Conservation (phyloP, 2,113 vertebrate genomes). For the Psettodes erumei region DNA sequence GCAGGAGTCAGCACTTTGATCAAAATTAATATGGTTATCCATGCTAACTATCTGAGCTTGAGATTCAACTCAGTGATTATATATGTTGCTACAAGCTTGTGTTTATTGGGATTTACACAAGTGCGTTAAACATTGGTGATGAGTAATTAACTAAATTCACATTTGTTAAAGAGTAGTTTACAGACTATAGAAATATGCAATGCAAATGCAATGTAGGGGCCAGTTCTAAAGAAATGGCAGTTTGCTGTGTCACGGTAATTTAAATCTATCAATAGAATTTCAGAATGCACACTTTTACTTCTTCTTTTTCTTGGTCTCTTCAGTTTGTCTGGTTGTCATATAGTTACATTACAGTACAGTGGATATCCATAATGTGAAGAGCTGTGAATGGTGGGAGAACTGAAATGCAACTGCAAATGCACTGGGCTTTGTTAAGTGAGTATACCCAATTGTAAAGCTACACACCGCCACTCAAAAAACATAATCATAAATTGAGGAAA, state of each 20-base stretch:
- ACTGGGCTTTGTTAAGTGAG: not conserved
- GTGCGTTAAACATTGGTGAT: too few species aligned
- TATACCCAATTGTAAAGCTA: not conserved
- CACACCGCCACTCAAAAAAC: not conserved
- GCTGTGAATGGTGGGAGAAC: not conserved
- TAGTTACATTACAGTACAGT: not conserved
- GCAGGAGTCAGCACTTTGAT: not conserved
- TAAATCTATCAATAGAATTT: not conserved
- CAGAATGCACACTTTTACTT: slow-evolving; percentile 2
- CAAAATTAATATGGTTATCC: too few species aligned
- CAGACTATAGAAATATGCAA: too few species aligned
- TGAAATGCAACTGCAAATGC: not conserved
- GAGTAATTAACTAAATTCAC: too few species aligned
- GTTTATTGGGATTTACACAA: too few species aligned
- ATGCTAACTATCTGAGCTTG: too few species aligned
- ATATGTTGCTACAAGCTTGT: too few species aligned
- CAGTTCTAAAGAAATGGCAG: too few species aligned
- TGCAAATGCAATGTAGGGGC: too few species aligned
- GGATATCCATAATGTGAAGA: not conserved
- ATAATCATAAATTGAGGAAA: not conserved
- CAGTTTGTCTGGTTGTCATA: not conserved
- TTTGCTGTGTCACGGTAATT: not conserved
- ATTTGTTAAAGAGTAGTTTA: too few species aligned
- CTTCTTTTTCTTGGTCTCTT: not conserved
- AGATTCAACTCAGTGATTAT: too few species aligned